These are phyloP conservation scores for Arctopsyche grandis DNA, from an alignment of 1,140 invertebrate species.

Conservation along the genomic window DNA sequence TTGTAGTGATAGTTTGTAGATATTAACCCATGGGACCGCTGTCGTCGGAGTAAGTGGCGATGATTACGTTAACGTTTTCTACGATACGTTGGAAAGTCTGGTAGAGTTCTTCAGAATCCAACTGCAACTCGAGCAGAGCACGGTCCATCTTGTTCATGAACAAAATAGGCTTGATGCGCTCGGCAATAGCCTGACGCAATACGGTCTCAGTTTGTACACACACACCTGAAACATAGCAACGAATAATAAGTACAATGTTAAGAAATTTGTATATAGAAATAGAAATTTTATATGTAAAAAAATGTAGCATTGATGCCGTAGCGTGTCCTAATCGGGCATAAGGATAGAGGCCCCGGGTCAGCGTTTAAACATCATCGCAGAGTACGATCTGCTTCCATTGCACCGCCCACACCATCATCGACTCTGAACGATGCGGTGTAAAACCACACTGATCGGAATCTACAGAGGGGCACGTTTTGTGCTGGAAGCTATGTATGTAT, in stretches of 20 bases:
- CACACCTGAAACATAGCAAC: conserved; percentile 78
- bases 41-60: conserved; percentile 98
- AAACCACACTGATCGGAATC: conserved; percentile 54
- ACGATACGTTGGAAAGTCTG: conserved; percentile 99
- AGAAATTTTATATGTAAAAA: neutral
- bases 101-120: conserved; percentile 96
- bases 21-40: conserved; percentile 89
- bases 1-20: neutral
- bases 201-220: conserved; percentile 99
- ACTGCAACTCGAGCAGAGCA: conserved; percentile 93
- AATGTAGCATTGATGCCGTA: conserved; percentile 64
- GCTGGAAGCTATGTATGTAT: conserved; percentile 60
- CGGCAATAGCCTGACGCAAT: conserved; percentile 97
- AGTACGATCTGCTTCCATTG: conserved; percentile 65
- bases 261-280: neutral
- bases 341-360: conserved; percentile 74
- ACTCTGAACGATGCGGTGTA: conserved; percentile 52
- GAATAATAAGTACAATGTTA: neutral
- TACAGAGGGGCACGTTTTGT: conserved; percentile 65
- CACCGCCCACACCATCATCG: conserved; percentile 65
- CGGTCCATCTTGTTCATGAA: conserved; percentile 99
- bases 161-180: conserved; percentile 98
- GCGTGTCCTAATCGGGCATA: conserved; percentile 71
- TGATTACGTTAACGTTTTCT: conserved; percentile 99
- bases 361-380: conserved; percentile 64